These are phyloP conservation scores for Alligator mississippiensis DNA, from an alignment of 2,113 vertebrate genomes.

Conservation along the genomic window DNA sequence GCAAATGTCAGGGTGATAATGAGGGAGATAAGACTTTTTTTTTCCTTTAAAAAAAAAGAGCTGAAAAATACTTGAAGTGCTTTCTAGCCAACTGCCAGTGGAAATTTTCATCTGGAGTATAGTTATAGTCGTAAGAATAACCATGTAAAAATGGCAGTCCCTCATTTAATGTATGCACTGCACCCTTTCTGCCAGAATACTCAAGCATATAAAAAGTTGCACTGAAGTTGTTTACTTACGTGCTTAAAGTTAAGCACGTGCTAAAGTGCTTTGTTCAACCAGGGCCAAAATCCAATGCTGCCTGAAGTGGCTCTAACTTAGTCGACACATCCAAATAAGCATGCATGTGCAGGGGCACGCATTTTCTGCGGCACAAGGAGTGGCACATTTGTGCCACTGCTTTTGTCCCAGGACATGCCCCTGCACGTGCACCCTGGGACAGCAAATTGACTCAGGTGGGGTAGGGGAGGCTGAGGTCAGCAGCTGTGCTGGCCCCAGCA, in stretches of 20 bases:
- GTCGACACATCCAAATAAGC: too few species aligned
- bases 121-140: slow-evolving; percentile 34
- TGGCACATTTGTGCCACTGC: too few species aligned
- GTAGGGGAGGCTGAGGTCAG: too few species aligned
- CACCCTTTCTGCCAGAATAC: slow-evolving; percentile 49
- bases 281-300: not conserved
- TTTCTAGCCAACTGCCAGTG: slow-evolving; percentile 41
- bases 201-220: slow-evolving; percentile 43
- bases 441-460: too few species aligned
- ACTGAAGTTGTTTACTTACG: slow-evolving; percentile 49
- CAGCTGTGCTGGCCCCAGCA: too few species aligned
- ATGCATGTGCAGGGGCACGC: too few species aligned
- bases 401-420: too few species aligned
- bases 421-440: too few species aligned
- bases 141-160: slow-evolving; percentile 37
- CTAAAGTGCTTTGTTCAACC: slow-evolving; percentile 59
- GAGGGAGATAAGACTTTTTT: slow-evolving; percentile 60
- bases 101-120: slow-evolving; percentile 60
- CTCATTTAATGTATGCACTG: slow-evolving; percentile 20
- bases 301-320: not conserved
- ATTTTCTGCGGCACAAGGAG: too few species aligned
- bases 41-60: not conserved
- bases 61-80: slow-evolving; percentile 62
- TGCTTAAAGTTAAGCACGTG: slow-evolving; percentile 57
- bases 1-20: slow-evolving; percentile 81